These are phyloP conservation scores for Copsychus sechellarum DNA, from an alignment of 2,113 vertebrate genomes.

Conservation along the genomic window DNA sequence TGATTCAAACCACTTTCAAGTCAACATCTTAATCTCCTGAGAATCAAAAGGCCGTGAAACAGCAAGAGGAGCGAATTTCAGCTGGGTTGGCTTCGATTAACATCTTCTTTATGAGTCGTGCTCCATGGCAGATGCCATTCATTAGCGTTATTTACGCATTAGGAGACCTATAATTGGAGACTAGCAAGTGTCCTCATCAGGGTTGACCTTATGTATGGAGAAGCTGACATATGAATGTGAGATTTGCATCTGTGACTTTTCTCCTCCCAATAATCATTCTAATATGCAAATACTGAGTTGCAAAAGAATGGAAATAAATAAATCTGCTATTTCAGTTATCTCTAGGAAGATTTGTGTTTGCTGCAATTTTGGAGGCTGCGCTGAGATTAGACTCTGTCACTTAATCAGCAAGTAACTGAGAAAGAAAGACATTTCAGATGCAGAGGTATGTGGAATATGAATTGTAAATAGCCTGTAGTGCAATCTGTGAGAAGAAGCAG, in stretches of 20 bases:
- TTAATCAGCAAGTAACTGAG: conserved; percentile 50
- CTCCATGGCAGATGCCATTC: conserved; percentile 62
- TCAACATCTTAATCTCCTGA: background rate
- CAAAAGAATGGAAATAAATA: conserved; percentile 44
- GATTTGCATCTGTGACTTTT: conserved; percentile 70
- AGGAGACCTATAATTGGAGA: conserved; percentile 76
- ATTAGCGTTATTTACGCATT: conserved; percentile 74
- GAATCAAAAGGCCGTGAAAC: background rate
- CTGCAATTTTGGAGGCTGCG: background rate
- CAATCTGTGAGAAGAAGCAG: conserved; percentile 12
- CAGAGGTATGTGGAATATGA: conserved; percentile 26
- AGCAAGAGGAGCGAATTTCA: conserved; percentile 1
- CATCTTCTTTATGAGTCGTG: conserved; percentile 50
- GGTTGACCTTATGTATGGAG: conserved; percentile 77
- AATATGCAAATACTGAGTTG: conserved; percentile 70
- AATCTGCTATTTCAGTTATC: conserved; percentile 45
- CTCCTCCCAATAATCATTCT: conserved; percentile 53
- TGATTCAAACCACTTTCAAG: background rate
- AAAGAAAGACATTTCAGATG: conserved; percentile 19
- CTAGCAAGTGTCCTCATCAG: conserved; percentile 72
- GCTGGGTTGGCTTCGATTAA: background rate
- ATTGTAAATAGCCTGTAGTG: conserved; percentile 48
- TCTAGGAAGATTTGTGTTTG: conserved; percentile 44
- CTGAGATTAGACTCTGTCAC: conserved; percentile 27
- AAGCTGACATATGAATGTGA: conserved; percentile 75